Conservation (phyloP, 1,140 invertebrate genomes). For the Megathymus violae region DNA sequence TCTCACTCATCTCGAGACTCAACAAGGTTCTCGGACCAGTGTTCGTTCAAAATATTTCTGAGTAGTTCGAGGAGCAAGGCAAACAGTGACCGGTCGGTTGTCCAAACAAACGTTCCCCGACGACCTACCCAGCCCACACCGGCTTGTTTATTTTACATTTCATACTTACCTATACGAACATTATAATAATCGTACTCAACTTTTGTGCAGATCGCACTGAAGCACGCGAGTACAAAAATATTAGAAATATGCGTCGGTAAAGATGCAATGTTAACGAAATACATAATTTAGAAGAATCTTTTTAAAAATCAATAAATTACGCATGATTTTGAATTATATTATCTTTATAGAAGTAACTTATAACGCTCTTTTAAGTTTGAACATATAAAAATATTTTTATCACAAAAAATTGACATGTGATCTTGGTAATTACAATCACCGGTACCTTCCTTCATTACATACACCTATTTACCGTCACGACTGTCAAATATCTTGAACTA, state of each 20-base stretch:
- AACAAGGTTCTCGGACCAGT: slow-evolving; percentile 44
- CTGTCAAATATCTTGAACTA: slow-evolving; percentile 34
- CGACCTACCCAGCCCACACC: slow-evolving; percentile 61
- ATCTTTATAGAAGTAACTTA: no score
- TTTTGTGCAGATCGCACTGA: slow-evolving; percentile 4
- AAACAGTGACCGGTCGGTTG: slow-evolving; percentile 78
- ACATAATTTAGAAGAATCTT: no score
- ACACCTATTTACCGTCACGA: slow-evolving; percentile 3
- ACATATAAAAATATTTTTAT: no score
- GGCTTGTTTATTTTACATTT: slow-evolving; percentile 63
- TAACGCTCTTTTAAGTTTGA: no score
- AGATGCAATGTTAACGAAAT: not conserved
- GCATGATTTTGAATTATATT: no score
- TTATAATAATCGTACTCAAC: slow-evolving; percentile 55
- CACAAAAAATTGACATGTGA: no score
- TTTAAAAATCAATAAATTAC: no score
- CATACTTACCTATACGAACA: slow-evolving; percentile 68
- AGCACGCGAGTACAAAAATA: not conserved
- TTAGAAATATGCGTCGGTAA: not conserved
- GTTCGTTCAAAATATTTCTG: slow-evolving; percentile 69
- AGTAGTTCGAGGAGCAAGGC: slow-evolving; percentile 66
- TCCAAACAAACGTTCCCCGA: slow-evolving; percentile 63
- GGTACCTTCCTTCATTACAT: not conserved
- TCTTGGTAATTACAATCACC: not conserved
- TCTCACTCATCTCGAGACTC: slow-evolving; percentile 28